Evolutionary conservation across 2,888 invertebrate species (phyloP).

Genomic region (Drosophila paucipuncta): DNA sequence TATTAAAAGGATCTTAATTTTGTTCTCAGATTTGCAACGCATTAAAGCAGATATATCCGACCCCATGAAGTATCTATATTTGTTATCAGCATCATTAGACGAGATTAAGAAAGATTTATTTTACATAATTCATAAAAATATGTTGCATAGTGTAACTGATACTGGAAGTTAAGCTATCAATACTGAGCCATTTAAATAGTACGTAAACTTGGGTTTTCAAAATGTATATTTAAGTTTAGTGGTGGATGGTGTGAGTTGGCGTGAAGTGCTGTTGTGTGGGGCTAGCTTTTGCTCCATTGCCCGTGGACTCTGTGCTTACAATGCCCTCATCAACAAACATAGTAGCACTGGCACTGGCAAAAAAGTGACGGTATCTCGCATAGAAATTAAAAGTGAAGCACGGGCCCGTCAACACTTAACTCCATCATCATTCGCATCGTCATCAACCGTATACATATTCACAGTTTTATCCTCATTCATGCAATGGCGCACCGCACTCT

Average conservation of each 20-base stretch:
- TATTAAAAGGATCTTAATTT: background rate
- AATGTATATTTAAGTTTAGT: background rate
- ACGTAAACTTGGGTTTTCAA: background rate
- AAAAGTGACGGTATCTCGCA: slow-evolving; percentile 39
- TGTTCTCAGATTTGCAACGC: background rate
- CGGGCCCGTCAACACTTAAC: slow-evolving; percentile 48
- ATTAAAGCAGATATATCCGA: background rate
- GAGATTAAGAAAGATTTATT: background rate
- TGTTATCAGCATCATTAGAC: background rate
- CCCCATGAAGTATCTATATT: background rate
- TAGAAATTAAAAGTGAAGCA: slow-evolving; percentile 71
- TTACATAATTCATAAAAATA: background rate
- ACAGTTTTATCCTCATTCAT: slow-evolving; percentile 9
- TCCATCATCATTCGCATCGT: slow-evolving; percentile 30
- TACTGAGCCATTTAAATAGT: background rate
- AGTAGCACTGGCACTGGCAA: slow-evolving; percentile 10
- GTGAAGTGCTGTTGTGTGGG: background rate
- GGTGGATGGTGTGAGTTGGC: background rate
- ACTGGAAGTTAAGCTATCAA: background rate
- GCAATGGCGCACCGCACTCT: slow-evolving; percentile 44
- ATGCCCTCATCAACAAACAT: slow-evolving; percentile 71
- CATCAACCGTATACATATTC: slow-evolving; percentile 1
- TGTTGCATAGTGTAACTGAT: background rate
- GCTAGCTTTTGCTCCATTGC: slow-evolving; percentile 20
- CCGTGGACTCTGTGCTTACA: slow-evolving; percentile 41